A percentile compares a stretch with the other conserved stretches of the same genome.
Evolutionary conservation across 2,888 invertebrate species (phyloP).

Genomic region (Diarsia rubi): DNA sequence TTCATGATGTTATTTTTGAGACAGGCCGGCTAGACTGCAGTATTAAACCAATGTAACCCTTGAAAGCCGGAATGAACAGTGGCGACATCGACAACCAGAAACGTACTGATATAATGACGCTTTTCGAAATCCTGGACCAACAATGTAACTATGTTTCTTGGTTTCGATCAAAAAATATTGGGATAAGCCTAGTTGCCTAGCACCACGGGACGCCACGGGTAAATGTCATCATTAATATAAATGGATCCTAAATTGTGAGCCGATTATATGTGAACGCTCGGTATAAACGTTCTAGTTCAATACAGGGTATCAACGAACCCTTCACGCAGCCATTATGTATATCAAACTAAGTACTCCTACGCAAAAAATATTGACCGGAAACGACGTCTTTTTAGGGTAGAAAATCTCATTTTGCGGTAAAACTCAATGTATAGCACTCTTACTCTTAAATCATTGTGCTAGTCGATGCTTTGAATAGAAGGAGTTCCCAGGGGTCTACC

Average conservation of each 20-base stretch:
- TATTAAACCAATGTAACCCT: neutral
- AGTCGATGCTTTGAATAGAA: too few species aligned
- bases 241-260: neutral
- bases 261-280: neutral
- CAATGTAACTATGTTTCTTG: neutral
- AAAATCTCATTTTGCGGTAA: too few species aligned
- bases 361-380: too few species aligned
- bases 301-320: too few species aligned
- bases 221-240: neutral
- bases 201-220: neutral
- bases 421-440: too few species aligned
- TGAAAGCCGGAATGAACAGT: neutral
- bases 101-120: neutral
- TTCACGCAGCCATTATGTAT: too few species aligned
- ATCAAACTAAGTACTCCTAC: too few species aligned
- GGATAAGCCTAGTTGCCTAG: neutral
- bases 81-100: neutral
- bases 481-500: too few species aligned
- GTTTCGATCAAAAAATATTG: neutral
- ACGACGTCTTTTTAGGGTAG: too few species aligned
- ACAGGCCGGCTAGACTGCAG: neutral
- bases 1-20: neutral
- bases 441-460: too few species aligned
- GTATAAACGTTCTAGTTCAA: neutral
- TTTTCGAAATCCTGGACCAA: neutral